Evolutionary conservation across 2,888 invertebrate genomes (phyloP).

Genomic region (Oscheius sp.): DNA sequence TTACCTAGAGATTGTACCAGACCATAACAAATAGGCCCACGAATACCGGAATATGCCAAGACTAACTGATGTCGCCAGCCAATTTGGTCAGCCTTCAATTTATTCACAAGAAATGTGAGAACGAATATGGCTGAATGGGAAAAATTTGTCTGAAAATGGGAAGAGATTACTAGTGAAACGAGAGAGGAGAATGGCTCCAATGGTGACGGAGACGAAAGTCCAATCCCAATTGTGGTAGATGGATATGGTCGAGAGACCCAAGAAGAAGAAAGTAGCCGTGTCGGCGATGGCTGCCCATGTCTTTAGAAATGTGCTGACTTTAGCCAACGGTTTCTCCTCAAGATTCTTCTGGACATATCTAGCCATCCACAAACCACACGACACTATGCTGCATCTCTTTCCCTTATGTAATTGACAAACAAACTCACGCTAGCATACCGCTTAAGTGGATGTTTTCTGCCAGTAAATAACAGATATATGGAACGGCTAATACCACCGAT

Average conservation of each 20-base stretch:
- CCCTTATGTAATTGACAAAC: neutral
- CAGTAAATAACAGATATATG: conserved; percentile 93
- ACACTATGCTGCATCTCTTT: conserved; percentile 84
- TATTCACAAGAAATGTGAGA: conserved; percentile 89
- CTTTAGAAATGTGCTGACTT: conserved; percentile 89
- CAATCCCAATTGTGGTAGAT: conserved; percentile 94
- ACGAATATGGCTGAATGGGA: conserved; percentile 77
- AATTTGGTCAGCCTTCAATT: conserved; percentile 88
- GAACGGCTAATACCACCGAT: conserved; percentile 96
- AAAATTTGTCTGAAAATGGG: neutral
- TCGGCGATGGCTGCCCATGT: conserved; percentile 83
- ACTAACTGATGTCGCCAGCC: conserved; percentile 81
- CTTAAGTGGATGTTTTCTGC: conserved; percentile 98
- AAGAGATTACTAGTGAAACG: conserved; percentile 83
- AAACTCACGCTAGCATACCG: conserved; percentile 94
- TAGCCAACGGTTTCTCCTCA: conserved; percentile 59
- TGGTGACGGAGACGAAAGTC: conserved; percentile 90
- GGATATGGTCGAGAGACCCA: conserved; percentile 94
- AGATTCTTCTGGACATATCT: conserved; percentile 67
- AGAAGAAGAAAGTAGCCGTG: conserved; percentile 98
- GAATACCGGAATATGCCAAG: conserved; percentile 94
- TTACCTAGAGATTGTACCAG: conserved; percentile 80
- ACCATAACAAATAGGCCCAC: conserved; percentile 97
- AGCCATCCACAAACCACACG: conserved; percentile 96
- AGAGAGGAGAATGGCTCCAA: conserved; percentile 89